Evolutionary conservation across 2,113 vertebrate genomes (phyloP), one percentile per base, ranked within the genome.

Genomic region (Notarius lentiginosus): DNA sequence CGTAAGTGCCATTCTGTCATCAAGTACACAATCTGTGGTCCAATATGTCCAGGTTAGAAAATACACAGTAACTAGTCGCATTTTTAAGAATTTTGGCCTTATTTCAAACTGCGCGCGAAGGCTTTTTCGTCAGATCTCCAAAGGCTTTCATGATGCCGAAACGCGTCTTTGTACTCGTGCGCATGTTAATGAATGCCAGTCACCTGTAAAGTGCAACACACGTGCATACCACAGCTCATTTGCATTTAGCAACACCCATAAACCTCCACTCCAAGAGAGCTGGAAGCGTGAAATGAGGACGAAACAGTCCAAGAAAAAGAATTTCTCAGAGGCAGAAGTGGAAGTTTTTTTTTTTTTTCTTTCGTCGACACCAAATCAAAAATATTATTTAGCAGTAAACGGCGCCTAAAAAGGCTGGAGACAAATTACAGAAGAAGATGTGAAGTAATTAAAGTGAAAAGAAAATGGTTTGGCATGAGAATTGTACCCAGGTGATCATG

Each of bases 1-100:
- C 8, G 96, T 97, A 96, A 86, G 96, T 95, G 76, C 34, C 49
- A 22, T 76, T 47, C 24, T 47, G 5, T 18, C 27, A 49, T 41
- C 53, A 77, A 34, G 14, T 55, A 53, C 76, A 81, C 20, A 65
- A 58, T 47, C 17, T 51, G 53, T 56, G 11, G 17, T 4, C 27
- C 30, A 27, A 5, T 80, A 18, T n/a, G 27, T 53, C 49, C n/a
- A 51, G 22, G 20, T n/a, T 53, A n/a, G 4, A 51, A 53, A 14
- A 53, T 53, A 51, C 10, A 76, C 47, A 53, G 14, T 53, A 55
- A 15, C n/a, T 20, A 34, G 24, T 27, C 5, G 2, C 7, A 79
- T 15, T 20, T 77, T 53, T 7, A 77, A 24, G 22, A 77, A 53
- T 4, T 15, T n/a, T 22, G 47, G 20, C 9, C 22, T 53, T 22